phyloP scores from a whole-genome alignment of 2,797 vertebrate genomes.

The Lacerta viridis region DNA sequence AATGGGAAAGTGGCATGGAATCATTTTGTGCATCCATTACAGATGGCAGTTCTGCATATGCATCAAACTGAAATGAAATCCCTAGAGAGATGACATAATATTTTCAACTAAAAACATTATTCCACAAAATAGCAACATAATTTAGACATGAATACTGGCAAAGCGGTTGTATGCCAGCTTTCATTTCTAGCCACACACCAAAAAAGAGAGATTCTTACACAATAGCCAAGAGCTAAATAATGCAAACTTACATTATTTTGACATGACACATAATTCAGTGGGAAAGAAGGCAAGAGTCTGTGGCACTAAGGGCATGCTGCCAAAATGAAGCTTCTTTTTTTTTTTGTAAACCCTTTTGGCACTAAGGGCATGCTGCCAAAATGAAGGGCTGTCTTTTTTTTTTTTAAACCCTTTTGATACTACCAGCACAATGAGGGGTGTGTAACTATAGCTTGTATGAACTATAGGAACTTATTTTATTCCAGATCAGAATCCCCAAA shows the following conservation, averaged over 20 bases:
- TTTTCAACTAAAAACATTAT: slow-evolving; percentile 12
- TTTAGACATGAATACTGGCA: slow-evolving; percentile 16
- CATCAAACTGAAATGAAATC: slow-evolving; percentile 5
- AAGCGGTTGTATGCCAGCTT: not conserved
- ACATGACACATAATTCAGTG: slow-evolving; percentile 21
- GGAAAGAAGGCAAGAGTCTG: not conserved
- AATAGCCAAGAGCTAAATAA: slow-evolving; percentile 14
- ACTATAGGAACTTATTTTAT: not conserved
- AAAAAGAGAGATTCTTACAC: slow-evolving; percentile 1
- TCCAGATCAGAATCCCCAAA: not conserved
- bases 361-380: slow-evolving; percentile 1
- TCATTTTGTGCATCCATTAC: not conserved
- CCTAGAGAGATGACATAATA: slow-evolving; percentile 24
- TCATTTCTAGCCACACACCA: not conserved
- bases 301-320: not conserved
- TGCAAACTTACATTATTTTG: slow-evolving; percentile 14
- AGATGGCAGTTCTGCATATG: not conserved
- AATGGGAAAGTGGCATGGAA: not conserved
- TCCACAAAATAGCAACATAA: slow-evolving; percentile 6
- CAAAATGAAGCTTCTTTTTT: not conserved
- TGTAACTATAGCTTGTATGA: not conserved
- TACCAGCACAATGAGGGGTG: no score
- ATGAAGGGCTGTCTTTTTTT: no score
- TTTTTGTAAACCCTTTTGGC: no score
- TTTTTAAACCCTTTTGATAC: no score